Percentiles rank a stretch among this genome's conserved stretches.
These are phyloP conservation scores for Tenthredo scrophulariae DNA, from an alignment of 2,888 invertebrate genomes.

Conservation along the genomic window DNA sequence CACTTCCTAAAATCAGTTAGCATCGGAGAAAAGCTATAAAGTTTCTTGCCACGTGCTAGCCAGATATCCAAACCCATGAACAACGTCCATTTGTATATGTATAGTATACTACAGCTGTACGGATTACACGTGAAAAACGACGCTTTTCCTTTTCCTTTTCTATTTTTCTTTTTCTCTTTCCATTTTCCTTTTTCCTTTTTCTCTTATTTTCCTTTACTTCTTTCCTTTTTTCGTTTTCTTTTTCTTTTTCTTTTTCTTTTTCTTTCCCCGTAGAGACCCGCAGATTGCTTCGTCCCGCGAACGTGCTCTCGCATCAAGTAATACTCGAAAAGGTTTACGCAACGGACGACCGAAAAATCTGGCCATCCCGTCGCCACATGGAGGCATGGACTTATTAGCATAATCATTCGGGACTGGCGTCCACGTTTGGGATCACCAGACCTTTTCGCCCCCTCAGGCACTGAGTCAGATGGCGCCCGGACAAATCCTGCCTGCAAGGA, in stretches of 20 bases:
- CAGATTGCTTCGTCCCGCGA: slow-evolving; percentile 19
- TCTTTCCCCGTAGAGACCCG: slow-evolving; percentile 57
- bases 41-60: slow-evolving; percentile 35
- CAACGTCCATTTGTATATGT: slow-evolving; percentile 7
- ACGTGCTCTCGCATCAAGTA: slow-evolving; percentile 58
- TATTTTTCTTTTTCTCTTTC: background rate
- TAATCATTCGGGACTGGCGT: slow-evolving; percentile 52
- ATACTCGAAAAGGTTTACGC: slow-evolving; percentile 57
- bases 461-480: slow-evolving; percentile 49
- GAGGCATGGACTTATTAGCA: slow-evolving; percentile 51
- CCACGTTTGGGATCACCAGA: slow-evolving; percentile 47
- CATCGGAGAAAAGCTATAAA: slow-evolving; percentile 37
- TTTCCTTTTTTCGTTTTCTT: slow-evolving; percentile 36
- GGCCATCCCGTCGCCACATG: slow-evolving; percentile 49
- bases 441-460: slow-evolving; percentile 41
- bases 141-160: slow-evolving; percentile 57
- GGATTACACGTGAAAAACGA: slow-evolving; percentile 62
- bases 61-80: slow-evolving; percentile 21
- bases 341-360: slow-evolving; percentile 56
- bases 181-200: slow-evolving; percentile 41
- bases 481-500: slow-evolving; percentile 16
- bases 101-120: slow-evolving; percentile 1
- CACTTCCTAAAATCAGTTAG: slow-evolving; percentile 41
- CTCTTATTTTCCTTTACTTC: background rate
- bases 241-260: background rate